Evolutionary conservation across 2,113 vertebrate species (phyloP), one percentile per base, ranked within the genome.

Genomic region (Grantiella picta): DNA sequence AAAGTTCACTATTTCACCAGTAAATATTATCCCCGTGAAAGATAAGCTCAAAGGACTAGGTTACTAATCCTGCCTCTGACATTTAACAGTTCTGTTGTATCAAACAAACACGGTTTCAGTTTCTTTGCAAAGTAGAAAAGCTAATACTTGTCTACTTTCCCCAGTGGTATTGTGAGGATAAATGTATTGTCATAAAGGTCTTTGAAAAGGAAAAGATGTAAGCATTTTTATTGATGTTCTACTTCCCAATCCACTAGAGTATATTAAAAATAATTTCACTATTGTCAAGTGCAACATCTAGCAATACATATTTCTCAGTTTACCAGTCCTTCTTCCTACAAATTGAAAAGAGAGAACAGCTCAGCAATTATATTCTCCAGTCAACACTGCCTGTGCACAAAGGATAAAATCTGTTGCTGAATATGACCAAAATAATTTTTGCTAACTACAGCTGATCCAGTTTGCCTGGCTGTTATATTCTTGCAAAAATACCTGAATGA

Each of bases 201-300:
- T 94, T 79, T 65, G 70, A 88, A 90, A 95, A 94, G 57, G 20
- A 61, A 94, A 91, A 92, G 52, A 87, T 40, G 52, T 57, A 88
- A 80, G 59, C 44, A 54, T 76, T 91, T 87, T 73, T 93, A 82
- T 69, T 85, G 79, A 94, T 80, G 54, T 79, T 88, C 77, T 82
- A 73, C 59, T 87, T 80, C 45, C 42, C 65, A 91, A 13, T 45
- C 54, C 86, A 92, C 87, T 53, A 57, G 27, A 61, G 63, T 73
- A 77, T 77, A 87, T 82, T 82, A 94, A 94, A 95, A 94, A 92
- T 79, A 82, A 92, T 80, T 89, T 89, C 45, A 47, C 69, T 82
- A 65, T 90, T 85, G 57, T 90, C 78, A 87, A 82, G 45, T 66
- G 54, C 42, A 92, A 82, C 54, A 35, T 85, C 70, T 77, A 59